Evolutionary conservation across 1,140 invertebrate species (phyloP), one percentile per base, ranked within the genome.

Genomic region (Archegozetes longisetosus): DNA sequence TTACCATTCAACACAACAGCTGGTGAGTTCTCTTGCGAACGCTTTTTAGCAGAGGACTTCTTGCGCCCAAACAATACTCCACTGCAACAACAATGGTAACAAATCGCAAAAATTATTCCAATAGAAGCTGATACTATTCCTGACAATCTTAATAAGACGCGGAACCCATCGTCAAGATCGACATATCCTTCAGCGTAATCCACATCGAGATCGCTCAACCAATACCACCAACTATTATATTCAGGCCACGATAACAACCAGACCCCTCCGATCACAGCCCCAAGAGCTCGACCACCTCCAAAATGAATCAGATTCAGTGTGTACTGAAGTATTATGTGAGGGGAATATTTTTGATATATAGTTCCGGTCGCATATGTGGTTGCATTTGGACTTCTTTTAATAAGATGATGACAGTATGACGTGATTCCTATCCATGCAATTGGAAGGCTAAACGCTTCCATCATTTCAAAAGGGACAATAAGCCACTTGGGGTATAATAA

Each of bases 341-440:
- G 26, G 2, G 58, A 26, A 32, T 50, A 53, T 25, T 25, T 24
- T 17, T 28, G 55, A n/a, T 24, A 40, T 12, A 65, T 59, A 52
- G 58, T 53, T 51, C 61, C 53, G 49, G 26, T 24, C 56, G 63
- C 14, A 51, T 56, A 58, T 20, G 46, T 58, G 13, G 26, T 23
- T 2, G 46, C 57, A 14, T 32, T 51, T n/a, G 55, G 55, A 58
- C 32, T 62, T 23, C 46, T 14, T 53, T 53, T 51, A 25, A 63
- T 61, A 2, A 67, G 32, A 17, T 54, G 62, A 23, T 67, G 66
- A 26, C 62, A 58, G 27, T 65, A 65, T n/a, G 66, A 62, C 26
- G 66, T 66, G 24, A 55, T 27, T 22, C 60, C 64, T 17, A 67
- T 61, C 66, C 66, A 67, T 40, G 64, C 58, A 6, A 67, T 28